Evolutionary conservation across 1,140 invertebrate species (phyloP).

Genomic region (Formica exsecta): DNA sequence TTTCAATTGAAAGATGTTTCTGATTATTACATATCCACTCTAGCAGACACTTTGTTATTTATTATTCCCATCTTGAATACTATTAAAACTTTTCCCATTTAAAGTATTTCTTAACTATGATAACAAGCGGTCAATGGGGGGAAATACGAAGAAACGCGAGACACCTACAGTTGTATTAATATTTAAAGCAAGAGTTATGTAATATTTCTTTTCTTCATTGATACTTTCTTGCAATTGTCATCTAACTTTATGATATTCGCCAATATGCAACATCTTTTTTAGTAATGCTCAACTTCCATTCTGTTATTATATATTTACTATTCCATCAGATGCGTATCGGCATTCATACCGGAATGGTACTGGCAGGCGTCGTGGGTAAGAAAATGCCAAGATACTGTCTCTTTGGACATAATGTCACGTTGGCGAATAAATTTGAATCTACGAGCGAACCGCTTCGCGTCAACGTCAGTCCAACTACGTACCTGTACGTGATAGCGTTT

Average conservation of each 20-base stretch:
- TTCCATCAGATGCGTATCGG: slow-evolving; percentile 95
- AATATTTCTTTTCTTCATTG: slow-evolving; percentile 2
- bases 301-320: neutral
- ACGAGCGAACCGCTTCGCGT: slow-evolving; percentile 95
- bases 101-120: slow-evolving; percentile 58
- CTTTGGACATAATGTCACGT: slow-evolving; percentile 96
- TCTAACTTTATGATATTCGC: slow-evolving; percentile 4
- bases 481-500: slow-evolving; percentile 90
- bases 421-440: slow-evolving; percentile 98
- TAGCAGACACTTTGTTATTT: slow-evolving; percentile 42
- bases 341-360: slow-evolving; percentile 95
- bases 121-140: slow-evolving; percentile 23
- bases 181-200: slow-evolving; percentile 45
- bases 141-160: slow-evolving; percentile 6
- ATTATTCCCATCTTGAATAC: slow-evolving; percentile 56
- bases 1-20: slow-evolving; percentile 49
- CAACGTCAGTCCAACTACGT: slow-evolving; percentile 97
- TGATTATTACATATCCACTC: slow-evolving; percentile 54
- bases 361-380: slow-evolving; percentile 96
- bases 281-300: neutral
- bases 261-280: neutral
- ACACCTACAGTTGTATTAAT: slow-evolving; percentile 33
- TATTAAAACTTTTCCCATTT: slow-evolving; percentile 72
- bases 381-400: slow-evolving; percentile 97
- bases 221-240: slow-evolving; percentile 8